Evolutionary conservation across 2,113 vertebrate species (phyloP), one percentile per base, ranked within the genome.

Genomic region (Pterocles burchelli): DNA sequence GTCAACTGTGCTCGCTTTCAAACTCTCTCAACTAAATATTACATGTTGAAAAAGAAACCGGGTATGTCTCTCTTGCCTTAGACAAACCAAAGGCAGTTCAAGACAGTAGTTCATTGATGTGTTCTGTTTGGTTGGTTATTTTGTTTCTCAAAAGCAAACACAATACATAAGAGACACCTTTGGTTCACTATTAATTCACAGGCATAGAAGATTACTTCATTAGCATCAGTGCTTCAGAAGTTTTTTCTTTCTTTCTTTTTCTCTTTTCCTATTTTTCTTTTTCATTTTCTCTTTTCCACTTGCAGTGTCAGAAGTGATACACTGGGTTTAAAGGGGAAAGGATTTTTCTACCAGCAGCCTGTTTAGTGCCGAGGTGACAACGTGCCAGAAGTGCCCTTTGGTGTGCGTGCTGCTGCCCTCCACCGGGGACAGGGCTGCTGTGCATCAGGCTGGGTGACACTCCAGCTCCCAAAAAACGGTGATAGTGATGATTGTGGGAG

Each of bases 321-420:
- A 0, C 6, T 7, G 4, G 1, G 19, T 51, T 49, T 25, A 28
- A 38, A 62, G 17, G 13, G 7, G 13, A 46, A 58, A 46, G 25
- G 13, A 15, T 11, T 59, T 58, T 51, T 72, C 11, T 28, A 7
- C 4, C 1, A 13, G 28, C 11, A 5, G 38, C 22, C 24, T 1
- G 7, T 3, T 49, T 6, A 0, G 3, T 6, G 36, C 10, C 0
- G 18, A 18, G 59, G 5, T 4, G 24, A 17, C 7, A 34, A 4
- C 0, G 16, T 2, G 2, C 0, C 2, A 17, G 13, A 25, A 24
- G 22, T 1, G 31, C 5, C 1, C 4, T 54, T 71, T 5, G 3
- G 16, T 4, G 29, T 1, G 18, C 5, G 88, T 14, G 0, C 34
- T 31, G 45, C 66, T 87, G 80, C 62, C 81, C 85, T 70, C 74